Evolutionary conservation across 2,113 vertebrate species (phyloP), one percentile per base, ranked within the genome.

Genomic region (Syngnathus typhle): DNA sequence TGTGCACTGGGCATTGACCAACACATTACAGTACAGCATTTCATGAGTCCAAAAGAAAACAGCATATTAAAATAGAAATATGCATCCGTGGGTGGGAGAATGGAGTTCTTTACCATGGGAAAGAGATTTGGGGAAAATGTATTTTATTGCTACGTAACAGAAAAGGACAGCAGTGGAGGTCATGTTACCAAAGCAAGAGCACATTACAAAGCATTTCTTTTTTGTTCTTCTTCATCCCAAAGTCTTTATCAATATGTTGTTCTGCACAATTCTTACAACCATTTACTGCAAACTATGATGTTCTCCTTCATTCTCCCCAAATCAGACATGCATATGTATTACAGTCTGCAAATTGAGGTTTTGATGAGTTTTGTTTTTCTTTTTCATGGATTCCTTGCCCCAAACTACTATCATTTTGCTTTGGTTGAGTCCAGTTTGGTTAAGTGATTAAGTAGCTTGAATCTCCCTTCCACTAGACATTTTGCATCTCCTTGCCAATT

Each of bases 401-500:
- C 82, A 76, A 78, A 81, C 79, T 75, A 75, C 80, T 81, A 80
- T 70, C 81, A 64, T 79, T 85, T 82, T 82, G 80, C 84, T 88
- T 89, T 89, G 86, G 88, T 89, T 43, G 82, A 83, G 81, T 88
- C 82, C 73, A 83, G 27, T 32, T 32, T 76, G 72, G n/a, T 6
- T 72, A 72, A 32, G 27, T 72, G 36, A 73, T 54, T 78, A 78
- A 65, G 66, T 74, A 64, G 72, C n/a, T 43, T 68, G 59, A 2
- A 5, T 74, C 74, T 67, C 77, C 66, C 67, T 91, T 91, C 88
- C 84, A 69, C 74, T 95, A 98, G 87, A 93, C 94, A 78, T 95
- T 97, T 89, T 98, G 96, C 96, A 99, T 98, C 89, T 99, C 97
- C 87, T 99, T 99, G 80, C 95, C 96, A 82, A 99, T 99, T 92